Conservation (phyloP, 2,797 vertebrate genomes). For the Phyllotis vaccarum region DNA sequence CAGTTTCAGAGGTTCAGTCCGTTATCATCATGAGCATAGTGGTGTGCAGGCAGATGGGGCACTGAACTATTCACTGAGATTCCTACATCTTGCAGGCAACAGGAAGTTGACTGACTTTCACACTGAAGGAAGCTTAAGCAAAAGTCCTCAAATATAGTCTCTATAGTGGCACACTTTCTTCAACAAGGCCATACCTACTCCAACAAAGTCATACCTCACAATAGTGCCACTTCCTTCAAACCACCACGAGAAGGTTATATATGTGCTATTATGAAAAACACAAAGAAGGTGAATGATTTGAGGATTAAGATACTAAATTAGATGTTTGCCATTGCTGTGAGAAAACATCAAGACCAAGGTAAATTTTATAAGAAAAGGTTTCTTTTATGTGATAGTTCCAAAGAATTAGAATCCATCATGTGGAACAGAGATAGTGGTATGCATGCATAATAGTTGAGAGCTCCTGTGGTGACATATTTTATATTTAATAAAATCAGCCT, state of each 20-base stretch:
- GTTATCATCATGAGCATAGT: too few species aligned
- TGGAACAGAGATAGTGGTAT: not conserved
- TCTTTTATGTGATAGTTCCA: not conserved
- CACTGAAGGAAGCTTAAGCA: not conserved
- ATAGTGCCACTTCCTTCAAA: not conserved
- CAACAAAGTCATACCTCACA: not conserved
- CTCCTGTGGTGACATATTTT: too few species aligned
- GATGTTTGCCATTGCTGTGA: not conserved
- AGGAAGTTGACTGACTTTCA: too few species aligned
- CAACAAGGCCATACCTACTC: not conserved
- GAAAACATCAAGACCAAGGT: not conserved
- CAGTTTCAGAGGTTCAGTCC: too few species aligned
- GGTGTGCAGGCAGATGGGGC: too few species aligned
- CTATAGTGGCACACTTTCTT: not conserved
- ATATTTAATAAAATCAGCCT: too few species aligned
- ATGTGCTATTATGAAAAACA: not conserved
- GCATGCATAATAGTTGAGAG: not conserved
- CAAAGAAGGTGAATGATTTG: not conserved
- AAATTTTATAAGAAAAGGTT: not conserved
- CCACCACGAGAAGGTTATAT: not conserved
- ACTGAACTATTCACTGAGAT: too few species aligned
- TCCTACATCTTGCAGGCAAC: too few species aligned
- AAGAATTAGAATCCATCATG: not conserved
- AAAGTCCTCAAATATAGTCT: not conserved
- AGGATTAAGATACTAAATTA: not conserved